These are phyloP conservation scores for Elgaria multicarinata DNA, from an alignment of 2,113 vertebrate species.

Conservation along the genomic window DNA sequence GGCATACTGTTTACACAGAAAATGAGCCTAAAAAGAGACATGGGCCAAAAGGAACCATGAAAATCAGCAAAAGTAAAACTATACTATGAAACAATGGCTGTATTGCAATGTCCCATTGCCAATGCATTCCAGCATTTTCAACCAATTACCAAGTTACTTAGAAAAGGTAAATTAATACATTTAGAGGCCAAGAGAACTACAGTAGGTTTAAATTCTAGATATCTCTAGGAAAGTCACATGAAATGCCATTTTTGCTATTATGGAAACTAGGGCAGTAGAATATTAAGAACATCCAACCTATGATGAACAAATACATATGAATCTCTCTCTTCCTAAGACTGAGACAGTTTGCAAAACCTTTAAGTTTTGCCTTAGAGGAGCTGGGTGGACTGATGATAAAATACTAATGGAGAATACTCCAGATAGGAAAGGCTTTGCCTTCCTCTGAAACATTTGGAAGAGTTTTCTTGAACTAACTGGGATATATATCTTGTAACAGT, in stretches of 20 bases:
- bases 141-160: not conserved
- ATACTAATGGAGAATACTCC: too few species aligned
- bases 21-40: not conserved
- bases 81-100: not conserved
- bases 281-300: not conserved
- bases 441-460: too few species aligned
- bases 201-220: not conserved
- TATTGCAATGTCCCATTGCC: not conserved
- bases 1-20: not conserved
- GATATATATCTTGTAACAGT: too few species aligned
- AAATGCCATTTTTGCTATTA: not conserved
- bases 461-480: too few species aligned
- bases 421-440: too few species aligned
- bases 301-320: not conserved
- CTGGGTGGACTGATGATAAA: not conserved
- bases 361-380: not conserved
- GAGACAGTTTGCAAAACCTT: not conserved
- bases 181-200: not conserved
- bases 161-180: not conserved
- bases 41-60: not conserved
- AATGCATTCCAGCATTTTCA: not conserved
- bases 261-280: not conserved
- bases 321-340: not conserved
- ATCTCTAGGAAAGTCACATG: not conserved
- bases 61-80: not conserved